phyloP scores from a whole-genome alignment of 1,140 invertebrate species.

The Plectrocnemia conspersa region DNA sequence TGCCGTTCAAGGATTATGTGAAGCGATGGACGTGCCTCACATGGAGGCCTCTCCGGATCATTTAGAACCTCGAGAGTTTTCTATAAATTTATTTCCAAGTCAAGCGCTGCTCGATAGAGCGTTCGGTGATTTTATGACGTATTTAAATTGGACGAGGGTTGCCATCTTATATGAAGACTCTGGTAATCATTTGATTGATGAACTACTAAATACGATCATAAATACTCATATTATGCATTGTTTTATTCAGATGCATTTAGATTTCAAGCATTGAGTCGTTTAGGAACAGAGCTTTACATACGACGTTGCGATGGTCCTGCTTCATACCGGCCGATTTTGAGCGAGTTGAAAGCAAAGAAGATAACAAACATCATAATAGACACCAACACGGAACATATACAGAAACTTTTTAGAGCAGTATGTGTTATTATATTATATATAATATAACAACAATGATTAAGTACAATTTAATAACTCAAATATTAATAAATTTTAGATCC shows the following conservation, averaged over 20 bases:
- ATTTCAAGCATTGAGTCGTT: constrained; percentile 70
- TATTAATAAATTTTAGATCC: constrained; percentile 59
- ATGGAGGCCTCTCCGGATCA: constrained; percentile 64
- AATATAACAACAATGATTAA: constrained; percentile 1
- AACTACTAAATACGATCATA: constrained; percentile 1
- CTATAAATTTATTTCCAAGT: constrained; percentile 85
- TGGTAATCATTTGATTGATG: constrained; percentile 37
- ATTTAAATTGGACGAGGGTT: constrained; percentile 89
- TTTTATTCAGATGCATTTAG: constrained; percentile 71
- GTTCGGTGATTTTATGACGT: constrained; percentile 80
- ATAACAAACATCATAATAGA: constrained; percentile 83
- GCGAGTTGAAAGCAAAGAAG: constrained; percentile 74
- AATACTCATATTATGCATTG: constrained; percentile 2
- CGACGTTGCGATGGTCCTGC: constrained; percentile 64
- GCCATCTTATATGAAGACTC: constrained; percentile 88
- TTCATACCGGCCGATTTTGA: constrained; percentile 73
- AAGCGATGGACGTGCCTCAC: constrained; percentile 83
- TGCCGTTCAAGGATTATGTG: constrained; percentile 86
- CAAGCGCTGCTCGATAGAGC: constrained; percentile 78
- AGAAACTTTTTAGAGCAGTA: constrained; percentile 77
- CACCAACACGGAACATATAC: constrained; percentile 71
- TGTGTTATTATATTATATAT: constrained; percentile 47
- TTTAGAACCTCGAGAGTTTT: constrained; percentile 59
- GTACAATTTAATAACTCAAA: neutral
- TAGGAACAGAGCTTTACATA: constrained; percentile 76